Percentiles rank a stretch among this genome's conserved stretches.
Conservation (phyloP, 2,888 invertebrate genomes). For the Ichneumoninae sp. region DNA sequence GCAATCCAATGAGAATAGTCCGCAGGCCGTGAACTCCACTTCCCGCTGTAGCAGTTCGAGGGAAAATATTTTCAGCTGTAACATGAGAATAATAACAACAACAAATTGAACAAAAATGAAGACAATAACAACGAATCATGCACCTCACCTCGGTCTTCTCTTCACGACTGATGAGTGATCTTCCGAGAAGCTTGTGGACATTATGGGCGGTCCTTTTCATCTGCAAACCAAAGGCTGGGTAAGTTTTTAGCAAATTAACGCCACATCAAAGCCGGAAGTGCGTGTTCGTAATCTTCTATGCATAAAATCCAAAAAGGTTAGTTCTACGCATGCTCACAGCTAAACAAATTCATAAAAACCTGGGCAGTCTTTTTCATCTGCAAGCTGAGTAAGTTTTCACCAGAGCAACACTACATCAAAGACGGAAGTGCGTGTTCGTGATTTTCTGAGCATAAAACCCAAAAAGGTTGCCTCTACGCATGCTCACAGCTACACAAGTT, state of each 20-base stretch:
- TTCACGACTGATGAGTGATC: slow-evolving; percentile 20
- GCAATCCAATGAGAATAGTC: slow-evolving; percentile 23
- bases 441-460: too few relatives aligned
- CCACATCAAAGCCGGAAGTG: not conserved
- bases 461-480: too few relatives aligned
- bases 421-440: not conserved
- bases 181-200: slow-evolving; percentile 39
- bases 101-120: not conserved
- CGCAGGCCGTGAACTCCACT: slow-evolving; percentile 46
- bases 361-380: slow-evolving; percentile 15
- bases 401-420: not conserved
- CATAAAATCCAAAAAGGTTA: not conserved
- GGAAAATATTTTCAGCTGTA: slow-evolving; percentile 42
- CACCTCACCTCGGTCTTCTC: slow-evolving; percentile 34
- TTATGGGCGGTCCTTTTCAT: slow-evolving; percentile 17
- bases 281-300: not conserved
- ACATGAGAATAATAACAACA: not conserved
- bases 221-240: not conserved
- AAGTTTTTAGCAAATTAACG: not conserved
- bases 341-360: not conserved
- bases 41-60: slow-evolving; percentile 43
- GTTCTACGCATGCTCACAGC: not conserved
- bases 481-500: not conserved
- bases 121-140: not conserved
- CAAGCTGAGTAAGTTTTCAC: not conserved